phyloP scores from a whole-genome alignment of 1,140 invertebrate genomes.

The Heliconius eleuchia region DNA sequence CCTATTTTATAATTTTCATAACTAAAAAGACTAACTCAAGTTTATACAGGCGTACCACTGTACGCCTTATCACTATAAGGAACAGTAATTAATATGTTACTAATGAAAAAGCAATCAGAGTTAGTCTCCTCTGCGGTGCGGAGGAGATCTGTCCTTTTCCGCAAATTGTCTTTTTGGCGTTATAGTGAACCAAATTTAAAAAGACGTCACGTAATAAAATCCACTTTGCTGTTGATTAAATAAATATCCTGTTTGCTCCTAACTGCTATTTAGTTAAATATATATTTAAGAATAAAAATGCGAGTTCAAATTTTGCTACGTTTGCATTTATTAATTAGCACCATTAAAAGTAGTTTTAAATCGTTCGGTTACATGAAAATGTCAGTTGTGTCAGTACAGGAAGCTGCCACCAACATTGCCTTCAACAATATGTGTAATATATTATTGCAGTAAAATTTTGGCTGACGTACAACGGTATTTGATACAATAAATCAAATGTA shows the following conservation, averaged over 20 bases:
- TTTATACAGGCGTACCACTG: too few species aligned
- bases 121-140: not conserved
- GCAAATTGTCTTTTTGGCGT: constrained; percentile 1
- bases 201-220: constrained; percentile 9
- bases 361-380: too few species aligned
- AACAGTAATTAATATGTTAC: not conserved
- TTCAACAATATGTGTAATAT: not conserved
- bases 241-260: not conserved
- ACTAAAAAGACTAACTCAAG: too few species aligned
- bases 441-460: not conserved
- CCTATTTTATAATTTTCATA: too few species aligned
- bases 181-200: constrained; percentile 4
- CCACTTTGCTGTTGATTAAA: not conserved
- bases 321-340: too few species aligned
- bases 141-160: not conserved
- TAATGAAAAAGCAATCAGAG: not conserved
- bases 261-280: not conserved
- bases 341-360: too few species aligned
- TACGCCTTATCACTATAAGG: too few species aligned
- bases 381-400: not conserved
- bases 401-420: too few species aligned
- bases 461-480: not conserved
- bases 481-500: not conserved
- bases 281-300: not conserved
- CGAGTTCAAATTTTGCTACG: too few species aligned